Evolutionary conservation across 2,113 vertebrate genomes (phyloP), one percentile per base, ranked within the genome.

Genomic region (Proterorhinus semilunaris): DNA sequence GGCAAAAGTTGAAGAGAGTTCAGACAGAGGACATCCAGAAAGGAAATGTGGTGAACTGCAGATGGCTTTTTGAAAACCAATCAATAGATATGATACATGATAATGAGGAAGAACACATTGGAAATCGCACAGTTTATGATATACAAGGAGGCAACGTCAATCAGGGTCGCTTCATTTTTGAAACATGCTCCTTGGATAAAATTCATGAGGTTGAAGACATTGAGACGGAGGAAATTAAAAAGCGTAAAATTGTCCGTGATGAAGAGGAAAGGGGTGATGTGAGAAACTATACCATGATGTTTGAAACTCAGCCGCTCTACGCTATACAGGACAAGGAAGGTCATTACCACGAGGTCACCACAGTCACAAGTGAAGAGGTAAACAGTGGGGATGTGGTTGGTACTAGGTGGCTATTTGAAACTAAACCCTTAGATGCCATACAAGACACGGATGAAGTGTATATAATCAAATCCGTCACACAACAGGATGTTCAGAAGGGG

Each of bases 331-430:
- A 98, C 87, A 91, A 90, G 86, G 95, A 95, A 82, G 96, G 96
- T 0, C 84, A 89, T 90, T 96, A 94, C 78, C 95, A 97, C 36
- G 95, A 98, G 87, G 95, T 98, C 27, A 96, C 95, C 55, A 98
- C 95, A 51, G 94, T 98, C 69, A 95, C 94, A 74, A 97, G 95
- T 47, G 94, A 98, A 80, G 95, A 97, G 53, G 90, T 95, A 10
- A 90, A 92, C 63, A 90, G 92, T 15, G 95, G 95, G 62, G 93
- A 98, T 88, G 96, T 98, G 10, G 80, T 94, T 15, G 94, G 94
- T 53, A 93, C 95, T 8, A 93, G 94, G 6, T 98, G 96, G 96
- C 79, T 96, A 82, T 98, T 98, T 93, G 96, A 98, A 93, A 98
- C 96, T 16, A 96, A 96, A 72, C 95, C 96, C 17, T 83, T 98